phyloP scores from a whole-genome alignment of 2,888 invertebrate genomes.

The Macrosiphum euphorbiae region DNA sequence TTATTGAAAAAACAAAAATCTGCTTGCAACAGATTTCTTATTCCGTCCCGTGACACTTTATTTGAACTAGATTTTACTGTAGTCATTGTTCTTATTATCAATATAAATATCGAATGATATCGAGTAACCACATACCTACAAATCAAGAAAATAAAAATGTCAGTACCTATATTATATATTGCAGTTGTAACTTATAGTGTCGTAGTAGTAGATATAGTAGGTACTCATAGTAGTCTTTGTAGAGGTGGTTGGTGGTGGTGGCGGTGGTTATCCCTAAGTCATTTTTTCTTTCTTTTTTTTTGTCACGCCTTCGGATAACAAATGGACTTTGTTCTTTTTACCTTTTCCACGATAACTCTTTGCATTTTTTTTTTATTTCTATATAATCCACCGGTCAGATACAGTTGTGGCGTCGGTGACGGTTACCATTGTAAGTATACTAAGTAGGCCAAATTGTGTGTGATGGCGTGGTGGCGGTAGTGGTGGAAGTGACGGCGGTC shows the following conservation, averaged over 20 bases:
- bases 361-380: not conserved
- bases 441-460: not conserved
- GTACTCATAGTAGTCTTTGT: not conserved
- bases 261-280: not conserved
- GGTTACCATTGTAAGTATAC: not conserved
- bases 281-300: not conserved
- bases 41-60: not conserved
- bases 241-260: not conserved
- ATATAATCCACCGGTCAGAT: slow-evolving; percentile 9
- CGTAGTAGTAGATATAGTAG: not conserved
- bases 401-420: not conserved
- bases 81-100: not conserved
- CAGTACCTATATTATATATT: not conserved
- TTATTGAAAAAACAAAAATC: not conserved
- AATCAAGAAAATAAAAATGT: not conserved
- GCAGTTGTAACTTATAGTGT: not conserved
- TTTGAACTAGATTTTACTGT: not conserved
- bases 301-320: not conserved
- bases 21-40: not conserved
- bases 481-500: no score
- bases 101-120: not conserved
- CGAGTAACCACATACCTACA: not conserved
- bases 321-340: slow-evolving; percentile 40
- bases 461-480: not conserved
- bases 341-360: slow-evolving; percentile 21